These are phyloP conservation scores for Patella ulyssiponensis DNA, from an alignment of 2,888 invertebrate species.

Conservation along the genomic window DNA sequence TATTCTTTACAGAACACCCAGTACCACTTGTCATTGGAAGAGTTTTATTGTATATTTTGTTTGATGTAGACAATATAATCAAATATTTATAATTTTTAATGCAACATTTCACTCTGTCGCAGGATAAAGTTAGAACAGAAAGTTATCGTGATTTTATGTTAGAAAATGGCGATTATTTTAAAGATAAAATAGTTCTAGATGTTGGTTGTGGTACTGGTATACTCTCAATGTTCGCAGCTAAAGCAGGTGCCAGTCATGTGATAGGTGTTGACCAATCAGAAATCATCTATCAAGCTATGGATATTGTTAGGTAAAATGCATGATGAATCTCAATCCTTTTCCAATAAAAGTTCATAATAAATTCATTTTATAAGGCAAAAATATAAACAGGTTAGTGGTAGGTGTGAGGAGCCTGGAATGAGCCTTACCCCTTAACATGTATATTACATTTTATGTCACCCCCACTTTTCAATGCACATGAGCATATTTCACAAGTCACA, in stretches of 20 bases:
- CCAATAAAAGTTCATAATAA: too few relatives aligned
- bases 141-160: slow-evolving; percentile 89
- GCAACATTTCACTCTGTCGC: slow-evolving; percentile 21
- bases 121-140: slow-evolving; percentile 79
- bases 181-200: slow-evolving; percentile 81
- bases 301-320: slow-evolving; percentile 71
- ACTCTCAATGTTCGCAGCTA: slow-evolving; percentile 89
- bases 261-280: slow-evolving; percentile 74
- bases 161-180: slow-evolving; percentile 80
- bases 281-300: slow-evolving; percentile 73
- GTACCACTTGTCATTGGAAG: neutral
- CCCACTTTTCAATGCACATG: too few relatives aligned
- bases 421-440: too few relatives aligned
- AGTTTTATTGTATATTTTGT: neutral
- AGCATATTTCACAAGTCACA: too few relatives aligned
- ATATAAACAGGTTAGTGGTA: too few relatives aligned
- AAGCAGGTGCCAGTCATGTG: slow-evolving; percentile 88
- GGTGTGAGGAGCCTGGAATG: too few relatives aligned
- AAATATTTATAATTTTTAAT: neutral
- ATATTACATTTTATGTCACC: too few relatives aligned
- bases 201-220: slow-evolving; percentile 79
- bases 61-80: neutral
- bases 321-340: neutral
- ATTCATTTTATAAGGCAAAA: too few relatives aligned
- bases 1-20: neutral